A percentile compares a stretch with the other conserved stretches of the same genome.
Conservation (phyloP, 2,113 vertebrate genomes). For the Ageneiosus marmoratus region DNA sequence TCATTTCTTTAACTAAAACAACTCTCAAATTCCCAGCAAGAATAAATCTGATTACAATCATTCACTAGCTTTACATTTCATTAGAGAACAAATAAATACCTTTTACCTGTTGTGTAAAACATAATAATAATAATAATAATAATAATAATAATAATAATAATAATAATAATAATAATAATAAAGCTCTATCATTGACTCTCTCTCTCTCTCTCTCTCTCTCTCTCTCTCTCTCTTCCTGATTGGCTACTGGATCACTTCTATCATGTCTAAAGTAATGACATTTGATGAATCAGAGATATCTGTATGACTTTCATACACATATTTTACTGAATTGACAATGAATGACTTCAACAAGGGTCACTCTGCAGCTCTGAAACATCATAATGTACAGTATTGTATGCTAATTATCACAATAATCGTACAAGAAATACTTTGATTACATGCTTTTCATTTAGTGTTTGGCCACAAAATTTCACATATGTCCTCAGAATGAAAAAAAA, state of each 20-base stretch:
- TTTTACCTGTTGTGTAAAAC: neutral
- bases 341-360: neutral
- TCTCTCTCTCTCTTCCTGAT: neutral
- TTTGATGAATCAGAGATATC: neutral
- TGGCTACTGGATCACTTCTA: neutral
- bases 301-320: neutral
- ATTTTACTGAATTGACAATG: neutral
- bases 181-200: neutral
- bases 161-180: too few species aligned
- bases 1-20: neutral
- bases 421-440: neutral
- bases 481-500: neutral
- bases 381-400: neutral
- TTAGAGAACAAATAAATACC: neutral
- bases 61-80: neutral
- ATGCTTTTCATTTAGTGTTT: neutral
- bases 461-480: neutral
- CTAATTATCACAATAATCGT: neutral
- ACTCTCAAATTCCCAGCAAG: neutral
- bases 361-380: neutral
- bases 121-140: too few species aligned
- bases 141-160: too few species aligned
- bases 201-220: neutral
- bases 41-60: neutral
- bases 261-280: neutral